Conservation (phyloP, 2,888 invertebrate genomes). For the Eudasyphora cyanicolor region DNA sequence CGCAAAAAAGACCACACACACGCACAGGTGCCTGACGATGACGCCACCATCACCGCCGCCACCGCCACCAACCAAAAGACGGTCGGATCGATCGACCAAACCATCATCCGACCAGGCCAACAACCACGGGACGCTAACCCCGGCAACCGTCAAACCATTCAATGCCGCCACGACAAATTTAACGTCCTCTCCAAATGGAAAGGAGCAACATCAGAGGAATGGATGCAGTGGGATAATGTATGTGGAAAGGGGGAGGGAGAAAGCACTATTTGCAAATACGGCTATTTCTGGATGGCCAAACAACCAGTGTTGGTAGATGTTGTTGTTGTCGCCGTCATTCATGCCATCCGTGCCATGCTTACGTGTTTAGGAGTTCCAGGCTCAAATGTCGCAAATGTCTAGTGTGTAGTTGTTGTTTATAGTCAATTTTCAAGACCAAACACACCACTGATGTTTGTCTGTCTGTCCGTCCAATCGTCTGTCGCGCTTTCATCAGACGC, state of each 20-base stretch:
- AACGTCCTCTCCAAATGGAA: not conserved
- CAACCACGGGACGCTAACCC: not conserved
- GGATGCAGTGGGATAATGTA: not conserved
- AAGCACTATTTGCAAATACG: slow-evolving; percentile 53
- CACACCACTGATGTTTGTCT: slow-evolving; percentile 34
- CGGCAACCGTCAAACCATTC: slow-evolving; percentile 9
- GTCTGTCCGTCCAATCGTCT: slow-evolving; percentile 19
- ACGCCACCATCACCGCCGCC: slow-evolving; percentile 37
- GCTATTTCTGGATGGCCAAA: slow-evolving; percentile 28
- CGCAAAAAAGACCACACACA: slow-evolving; percentile 63
- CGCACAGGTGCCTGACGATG: slow-evolving; percentile 60
- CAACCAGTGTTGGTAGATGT: not conserved
- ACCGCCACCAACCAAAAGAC: not conserved
- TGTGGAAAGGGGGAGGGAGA: not conserved
- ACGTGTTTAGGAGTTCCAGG: slow-evolving; percentile 46
- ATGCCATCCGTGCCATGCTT: not conserved
- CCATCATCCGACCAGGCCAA: slow-evolving; percentile 18
- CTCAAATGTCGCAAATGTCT: slow-evolving; percentile 62
- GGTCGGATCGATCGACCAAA: not conserved
- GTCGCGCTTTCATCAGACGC: not conserved
- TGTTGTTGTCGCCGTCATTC: not conserved
- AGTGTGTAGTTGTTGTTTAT: slow-evolving; percentile 46
- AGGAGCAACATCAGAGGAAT: not conserved
- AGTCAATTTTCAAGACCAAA: slow-evolving; percentile 55
- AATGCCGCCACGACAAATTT: slow-evolving; percentile 49